Evolutionary conservation across 2,113 vertebrate species (phyloP).

Genomic region (Dicrurus megarhynchus): DNA sequence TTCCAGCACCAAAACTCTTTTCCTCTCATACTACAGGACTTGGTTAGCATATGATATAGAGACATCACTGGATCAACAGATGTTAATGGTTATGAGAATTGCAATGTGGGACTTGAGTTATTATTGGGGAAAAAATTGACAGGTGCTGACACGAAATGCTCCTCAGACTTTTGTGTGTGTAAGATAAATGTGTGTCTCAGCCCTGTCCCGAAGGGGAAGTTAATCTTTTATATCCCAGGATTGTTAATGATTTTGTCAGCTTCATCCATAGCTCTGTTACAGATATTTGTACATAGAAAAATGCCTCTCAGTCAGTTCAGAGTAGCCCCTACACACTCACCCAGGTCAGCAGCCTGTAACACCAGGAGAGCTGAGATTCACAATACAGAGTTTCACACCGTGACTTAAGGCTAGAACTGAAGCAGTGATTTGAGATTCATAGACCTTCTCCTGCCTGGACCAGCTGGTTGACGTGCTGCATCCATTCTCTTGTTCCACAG

Average conservation of each 20-base stretch:
- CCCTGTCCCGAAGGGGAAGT: background rate
- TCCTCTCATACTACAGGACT: background rate
- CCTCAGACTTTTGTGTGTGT: background rate
- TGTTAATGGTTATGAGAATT: background rate
- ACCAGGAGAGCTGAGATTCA: background rate
- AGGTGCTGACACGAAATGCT: background rate
- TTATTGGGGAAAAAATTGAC: background rate
- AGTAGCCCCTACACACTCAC: background rate
- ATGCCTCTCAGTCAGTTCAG: background rate
- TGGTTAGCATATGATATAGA: background rate
- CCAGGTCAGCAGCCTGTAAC: background rate
- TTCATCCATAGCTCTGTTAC: background rate
- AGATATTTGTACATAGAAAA: background rate
- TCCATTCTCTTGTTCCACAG: constrained; percentile 61
- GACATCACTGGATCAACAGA: background rate
- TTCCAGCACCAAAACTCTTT: background rate
- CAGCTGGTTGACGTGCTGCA: background rate
- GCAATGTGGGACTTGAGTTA: background rate
- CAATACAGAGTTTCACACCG: background rate
- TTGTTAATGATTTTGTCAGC: background rate
- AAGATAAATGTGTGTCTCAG: background rate
- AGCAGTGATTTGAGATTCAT: background rate
- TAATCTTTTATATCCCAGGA: background rate
- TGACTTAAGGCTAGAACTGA: background rate
- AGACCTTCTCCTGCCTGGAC: background rate